Evolutionary conservation across 1,140 invertebrate species (phyloP).

Genomic region (Brachionus asplanchnoidis): DNA sequence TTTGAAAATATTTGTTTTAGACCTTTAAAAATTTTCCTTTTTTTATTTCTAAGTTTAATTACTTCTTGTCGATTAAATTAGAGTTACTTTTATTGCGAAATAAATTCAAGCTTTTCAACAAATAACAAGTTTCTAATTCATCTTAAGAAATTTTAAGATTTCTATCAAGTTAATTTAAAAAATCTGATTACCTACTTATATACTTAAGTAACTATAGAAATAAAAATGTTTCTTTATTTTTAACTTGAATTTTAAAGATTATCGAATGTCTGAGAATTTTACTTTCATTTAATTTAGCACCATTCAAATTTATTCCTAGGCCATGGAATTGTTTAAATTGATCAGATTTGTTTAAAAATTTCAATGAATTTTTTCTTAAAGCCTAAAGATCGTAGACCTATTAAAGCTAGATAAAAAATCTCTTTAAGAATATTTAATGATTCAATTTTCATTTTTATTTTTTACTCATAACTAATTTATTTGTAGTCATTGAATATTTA

Average conservation of each 20-base stretch:
- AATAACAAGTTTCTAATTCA: neutral
- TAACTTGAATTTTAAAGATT: neutral
- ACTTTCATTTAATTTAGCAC: neutral
- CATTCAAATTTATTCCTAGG: neutral
- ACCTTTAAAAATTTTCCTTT: neutral
- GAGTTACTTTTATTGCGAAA: neutral
- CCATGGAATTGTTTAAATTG: neutral
- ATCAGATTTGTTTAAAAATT: no score
- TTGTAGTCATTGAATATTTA: no score
- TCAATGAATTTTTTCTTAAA: no score
- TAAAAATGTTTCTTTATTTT: slow-evolving; percentile 1
- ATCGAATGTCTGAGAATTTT: neutral
- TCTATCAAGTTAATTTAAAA: slow-evolving; percentile 25
- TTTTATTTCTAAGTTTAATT: neutral
- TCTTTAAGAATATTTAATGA: no score
- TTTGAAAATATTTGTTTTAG: no score
- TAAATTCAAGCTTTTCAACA: neutral
- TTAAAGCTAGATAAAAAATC: no score
- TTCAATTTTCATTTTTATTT: no score
- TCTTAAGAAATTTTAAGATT: slow-evolving; percentile 29
- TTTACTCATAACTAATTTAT: no score
- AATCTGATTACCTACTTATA: slow-evolving; percentile 30
- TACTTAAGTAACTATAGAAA: slow-evolving; percentile 35
- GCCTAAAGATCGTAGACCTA: no score
- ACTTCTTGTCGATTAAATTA: neutral